Evolutionary conservation across 1,140 invertebrate species (phyloP).

Genomic region (Heterodera schachtii): DNA sequence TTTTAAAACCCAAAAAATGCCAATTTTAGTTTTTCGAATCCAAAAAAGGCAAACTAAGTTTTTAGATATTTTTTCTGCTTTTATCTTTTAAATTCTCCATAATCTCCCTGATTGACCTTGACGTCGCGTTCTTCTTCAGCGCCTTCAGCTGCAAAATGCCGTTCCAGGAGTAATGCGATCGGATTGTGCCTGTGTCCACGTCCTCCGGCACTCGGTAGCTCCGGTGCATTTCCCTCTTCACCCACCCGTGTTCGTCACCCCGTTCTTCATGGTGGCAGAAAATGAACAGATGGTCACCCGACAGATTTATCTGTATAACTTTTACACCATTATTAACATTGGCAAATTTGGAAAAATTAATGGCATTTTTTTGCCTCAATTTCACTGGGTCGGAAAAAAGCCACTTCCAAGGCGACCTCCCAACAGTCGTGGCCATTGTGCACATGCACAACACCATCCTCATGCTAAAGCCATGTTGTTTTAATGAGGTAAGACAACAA

Average conservation of each 20-base stretch:
- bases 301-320: conserved; percentile 52
- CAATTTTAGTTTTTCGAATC: too few species aligned
- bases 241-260: conserved; percentile 55
- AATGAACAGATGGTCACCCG: conserved; percentile 56
- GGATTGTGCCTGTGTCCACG: conserved; percentile 14
- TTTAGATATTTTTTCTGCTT: too few species aligned
- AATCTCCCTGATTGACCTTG: neutral
- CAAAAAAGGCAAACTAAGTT: too few species aligned
- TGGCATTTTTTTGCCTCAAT: conserved; percentile 50
- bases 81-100: neutral
- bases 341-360: too few species aligned
- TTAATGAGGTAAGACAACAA: neutral
- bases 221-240: conserved; percentile 59
- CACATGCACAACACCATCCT: conserved; percentile 51
- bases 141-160: conserved; percentile 22
- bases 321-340: neutral
- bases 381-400: conserved; percentile 60
- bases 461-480: neutral
- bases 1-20: too few species aligned
- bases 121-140: conserved; percentile 3
- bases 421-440: conserved; percentile 58
- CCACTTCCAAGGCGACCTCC: conserved; percentile 61
- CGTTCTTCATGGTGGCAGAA: conserved; percentile 62
- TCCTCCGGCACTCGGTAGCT: conserved; percentile 51
- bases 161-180: conserved; percentile 10